These are phyloP conservation scores for Apodemus speciosus DNA, from an alignment of 2,113 vertebrate species.

Conservation along the genomic window DNA sequence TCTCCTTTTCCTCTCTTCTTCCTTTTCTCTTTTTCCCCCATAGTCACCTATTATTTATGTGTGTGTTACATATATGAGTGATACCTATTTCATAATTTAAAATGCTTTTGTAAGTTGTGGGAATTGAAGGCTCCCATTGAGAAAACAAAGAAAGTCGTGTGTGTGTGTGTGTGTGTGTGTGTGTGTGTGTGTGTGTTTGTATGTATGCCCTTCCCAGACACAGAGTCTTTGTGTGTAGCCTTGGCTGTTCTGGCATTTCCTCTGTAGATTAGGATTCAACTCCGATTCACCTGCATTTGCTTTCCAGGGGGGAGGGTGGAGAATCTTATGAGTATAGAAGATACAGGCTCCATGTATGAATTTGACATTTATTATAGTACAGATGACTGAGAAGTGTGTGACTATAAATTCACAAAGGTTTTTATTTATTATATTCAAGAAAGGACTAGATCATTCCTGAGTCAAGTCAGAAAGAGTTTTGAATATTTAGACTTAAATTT, in stretches of 20 bases:
- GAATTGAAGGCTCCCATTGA: background rate
- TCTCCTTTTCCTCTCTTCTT: background rate
- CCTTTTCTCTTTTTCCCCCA: background rate
- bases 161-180: background rate
- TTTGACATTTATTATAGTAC: slow-evolving; percentile 35
- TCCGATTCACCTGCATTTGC: background rate
- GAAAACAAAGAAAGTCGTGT: background rate
- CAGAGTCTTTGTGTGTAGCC: background rate
- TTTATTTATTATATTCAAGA: slow-evolving; percentile 40
- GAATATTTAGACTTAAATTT: background rate
- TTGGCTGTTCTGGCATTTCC: background rate
- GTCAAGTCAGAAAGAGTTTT: background rate
- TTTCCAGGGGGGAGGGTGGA: background rate
- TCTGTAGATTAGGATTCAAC: background rate
- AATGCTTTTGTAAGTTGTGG: slow-evolving; percentile 29
- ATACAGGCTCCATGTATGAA: slow-evolving; percentile 13
- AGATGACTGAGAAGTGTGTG: background rate
- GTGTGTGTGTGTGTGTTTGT: too few relatives aligned
- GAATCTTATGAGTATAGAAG: background rate
- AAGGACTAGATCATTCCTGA: background rate
- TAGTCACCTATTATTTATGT: slow-evolving; percentile 28
- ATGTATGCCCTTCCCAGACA: background rate
- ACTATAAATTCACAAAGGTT: slow-evolving; percentile 41
- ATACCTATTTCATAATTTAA: background rate
- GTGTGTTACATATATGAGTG: background rate